These are phyloP conservation scores for Heterochromis multidens DNA, from an alignment of 2,113 vertebrate species.

Conservation along the genomic window DNA sequence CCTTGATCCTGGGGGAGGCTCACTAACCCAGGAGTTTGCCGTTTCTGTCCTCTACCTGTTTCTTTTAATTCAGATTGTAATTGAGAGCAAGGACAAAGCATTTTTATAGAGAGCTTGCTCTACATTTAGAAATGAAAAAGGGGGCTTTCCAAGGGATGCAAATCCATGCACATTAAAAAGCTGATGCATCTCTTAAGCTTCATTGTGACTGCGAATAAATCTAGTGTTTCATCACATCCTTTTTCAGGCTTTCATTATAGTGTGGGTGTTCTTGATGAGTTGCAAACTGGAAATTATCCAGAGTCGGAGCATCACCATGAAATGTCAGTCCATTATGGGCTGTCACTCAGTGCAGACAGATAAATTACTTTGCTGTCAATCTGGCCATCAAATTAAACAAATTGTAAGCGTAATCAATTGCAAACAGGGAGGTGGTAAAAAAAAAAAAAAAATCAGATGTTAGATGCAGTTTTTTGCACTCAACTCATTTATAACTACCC, in stretches of 20 bases:
- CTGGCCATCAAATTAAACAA: constrained; percentile 75
- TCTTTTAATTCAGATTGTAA: constrained; percentile 20
- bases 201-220: constrained; percentile 84
- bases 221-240: constrained; percentile 64
- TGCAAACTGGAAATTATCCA: constrained; percentile 89
- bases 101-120: not conserved
- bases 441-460: constrained; percentile 33
- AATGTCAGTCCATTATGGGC: constrained; percentile 84
- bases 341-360: constrained; percentile 83
- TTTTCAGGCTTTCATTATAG: constrained; percentile 63
- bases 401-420: constrained; percentile 82
- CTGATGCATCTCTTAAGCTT: constrained; percentile 78
- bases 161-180: not conserved
- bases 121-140: not conserved
- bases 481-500: constrained; percentile 36
- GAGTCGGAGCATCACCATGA: constrained; percentile 77
- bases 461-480: constrained; percentile 36
- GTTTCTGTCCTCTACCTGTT: constrained; percentile 42
- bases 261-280: constrained; percentile 84
- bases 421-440: constrained; percentile 40
- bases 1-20: constrained; percentile 9
- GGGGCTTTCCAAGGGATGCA: not conserved
- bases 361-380: constrained; percentile 85
- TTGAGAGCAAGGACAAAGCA: constrained; percentile 30
- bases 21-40: constrained; percentile 6